Base-by-base conservation (phyloP, 2,888 invertebrate genomes). In the Hydropsyche betteni region DNA sequence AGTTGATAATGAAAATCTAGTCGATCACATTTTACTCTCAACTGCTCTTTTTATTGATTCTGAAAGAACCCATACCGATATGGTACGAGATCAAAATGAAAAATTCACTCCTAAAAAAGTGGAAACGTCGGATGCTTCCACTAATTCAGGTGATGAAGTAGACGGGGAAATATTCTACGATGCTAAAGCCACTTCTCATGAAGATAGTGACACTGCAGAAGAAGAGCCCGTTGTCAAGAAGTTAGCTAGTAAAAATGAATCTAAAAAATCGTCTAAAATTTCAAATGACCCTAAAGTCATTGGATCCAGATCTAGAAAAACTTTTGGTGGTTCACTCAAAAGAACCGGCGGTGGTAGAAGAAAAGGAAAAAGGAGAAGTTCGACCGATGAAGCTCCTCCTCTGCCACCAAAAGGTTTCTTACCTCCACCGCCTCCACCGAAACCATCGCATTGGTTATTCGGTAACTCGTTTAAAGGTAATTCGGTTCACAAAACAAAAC, bases 41-140 rank as follows among this genome's bases (percentile, higher is more conserved):
- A 87, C 87, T 0, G 85, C 83, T 79, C 80, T 84, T 33, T 87
- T 88, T 80, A 79, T 88, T 73, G 87, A 87, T 81, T 84, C 85
- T 74, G 88, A 88, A 79, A 85, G 84, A 77, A 83, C 83, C 0
- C 84, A 85, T 78, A 81, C 86, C 0, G 81, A 84, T 12, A 81
- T 83, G 34, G 78, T 79, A 4, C 75, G 74, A 68, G 74, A 74
- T 16, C 50, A 58, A 55, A 69, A 64, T 61, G 53, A 61, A 5
- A 5, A 7, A n/a, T 3, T 64, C 7, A 36, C 61, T 8, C 33
- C 24, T 4, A 76, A 74, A 68, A 76, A 75, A 50, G 10, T 33
- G 33, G 77, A 77, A 12, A 61, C 24, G 24, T 82, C 81, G 55
- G 83, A 84, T 55, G 79, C 80, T 8, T 64, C 64, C 1, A 83